Conservation (phyloP, 2,888 invertebrate species). For the Gortyna flavago region DNA sequence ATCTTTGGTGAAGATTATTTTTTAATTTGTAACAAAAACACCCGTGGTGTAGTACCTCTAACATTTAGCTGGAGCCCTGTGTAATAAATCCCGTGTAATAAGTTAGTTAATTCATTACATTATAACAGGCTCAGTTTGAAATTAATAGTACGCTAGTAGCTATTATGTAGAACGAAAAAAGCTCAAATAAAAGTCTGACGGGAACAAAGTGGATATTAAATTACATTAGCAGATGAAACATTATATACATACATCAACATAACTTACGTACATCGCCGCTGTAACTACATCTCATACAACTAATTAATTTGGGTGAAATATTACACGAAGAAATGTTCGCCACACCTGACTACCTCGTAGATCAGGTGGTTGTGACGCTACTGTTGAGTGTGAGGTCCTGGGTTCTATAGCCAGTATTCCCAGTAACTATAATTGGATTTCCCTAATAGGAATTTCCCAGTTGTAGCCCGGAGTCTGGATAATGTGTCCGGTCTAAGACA, state of each 20-base stretch:
- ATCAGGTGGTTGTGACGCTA: too few species aligned
- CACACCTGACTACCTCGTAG: background rate
- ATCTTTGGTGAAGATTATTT: background rate
- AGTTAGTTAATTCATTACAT: constrained; percentile 6
- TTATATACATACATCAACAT: constrained; percentile 50
- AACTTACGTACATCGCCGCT: background rate
- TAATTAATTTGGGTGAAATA: constrained; percentile 27
- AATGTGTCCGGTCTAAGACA: background rate
- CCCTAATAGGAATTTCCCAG: background rate
- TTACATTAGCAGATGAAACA: constrained; percentile 41
- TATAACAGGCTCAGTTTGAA: background rate
- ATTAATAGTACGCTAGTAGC: background rate
- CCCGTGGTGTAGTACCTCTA: background rate
- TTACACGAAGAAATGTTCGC: background rate
- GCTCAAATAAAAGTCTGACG: constrained; percentile 12
- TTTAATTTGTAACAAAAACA: background rate
- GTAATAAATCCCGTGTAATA: background rate
- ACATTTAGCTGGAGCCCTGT: background rate
- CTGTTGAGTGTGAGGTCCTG: background rate
- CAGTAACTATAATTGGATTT: background rate
- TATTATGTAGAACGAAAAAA: constrained; percentile 7
- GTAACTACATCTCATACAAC: constrained; percentile 16
- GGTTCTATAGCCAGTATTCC: background rate
- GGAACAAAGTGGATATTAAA: constrained; percentile 34
- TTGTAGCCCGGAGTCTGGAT: background rate